Percentiles rank a stretch among this genome's conserved stretches.
Evolutionary conservation across 35 echinoderm and acorn worm species (phyloP).

Genomic region (Acanthaster planci): DNA sequence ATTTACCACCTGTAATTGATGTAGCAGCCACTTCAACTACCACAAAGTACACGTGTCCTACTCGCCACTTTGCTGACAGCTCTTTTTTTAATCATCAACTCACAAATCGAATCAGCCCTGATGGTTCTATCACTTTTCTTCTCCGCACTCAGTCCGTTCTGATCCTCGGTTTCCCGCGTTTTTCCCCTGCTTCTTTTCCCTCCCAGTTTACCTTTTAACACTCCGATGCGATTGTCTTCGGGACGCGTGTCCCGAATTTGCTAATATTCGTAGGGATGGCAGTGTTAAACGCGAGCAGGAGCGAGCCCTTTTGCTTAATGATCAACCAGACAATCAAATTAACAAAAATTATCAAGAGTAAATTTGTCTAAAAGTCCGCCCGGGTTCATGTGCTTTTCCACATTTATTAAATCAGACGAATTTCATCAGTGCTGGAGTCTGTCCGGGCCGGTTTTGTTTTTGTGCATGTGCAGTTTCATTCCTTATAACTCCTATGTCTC

Average conservation of each 20-base stretch:
- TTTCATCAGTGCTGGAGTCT: constrained; percentile 24
- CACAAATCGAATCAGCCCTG: constrained; percentile 10
- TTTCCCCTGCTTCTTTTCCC: too few species aligned
- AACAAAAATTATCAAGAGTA: constrained; percentile 13
- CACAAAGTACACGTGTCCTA: constrained; percentile 16
- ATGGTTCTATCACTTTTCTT: not conserved
- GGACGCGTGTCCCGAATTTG: constrained; percentile 8
- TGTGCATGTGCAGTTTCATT: not conserved
- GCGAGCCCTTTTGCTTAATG: constrained; percentile 3
- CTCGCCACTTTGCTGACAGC: not conserved
- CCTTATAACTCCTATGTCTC: too few species aligned
- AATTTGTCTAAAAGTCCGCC: not conserved
- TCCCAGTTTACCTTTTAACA: constrained; percentile 5
- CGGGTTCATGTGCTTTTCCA: constrained; percentile 16
- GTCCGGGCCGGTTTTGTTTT: not conserved
- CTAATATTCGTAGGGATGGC: not conserved
- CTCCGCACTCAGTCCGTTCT: not conserved
- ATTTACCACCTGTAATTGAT: not conserved
- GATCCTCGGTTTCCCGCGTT: not conserved
- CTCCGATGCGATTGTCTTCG: not conserved
- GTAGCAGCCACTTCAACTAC: not conserved
- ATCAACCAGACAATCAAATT: constrained; percentile 20
- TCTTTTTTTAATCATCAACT: constrained; percentile 24
- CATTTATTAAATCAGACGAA: constrained; percentile 22
- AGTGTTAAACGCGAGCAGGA: not conserved